Evolutionary conservation across 2,797 vertebrate genomes (phyloP).

Genomic region (Chlorospingus flavigularis): DNA sequence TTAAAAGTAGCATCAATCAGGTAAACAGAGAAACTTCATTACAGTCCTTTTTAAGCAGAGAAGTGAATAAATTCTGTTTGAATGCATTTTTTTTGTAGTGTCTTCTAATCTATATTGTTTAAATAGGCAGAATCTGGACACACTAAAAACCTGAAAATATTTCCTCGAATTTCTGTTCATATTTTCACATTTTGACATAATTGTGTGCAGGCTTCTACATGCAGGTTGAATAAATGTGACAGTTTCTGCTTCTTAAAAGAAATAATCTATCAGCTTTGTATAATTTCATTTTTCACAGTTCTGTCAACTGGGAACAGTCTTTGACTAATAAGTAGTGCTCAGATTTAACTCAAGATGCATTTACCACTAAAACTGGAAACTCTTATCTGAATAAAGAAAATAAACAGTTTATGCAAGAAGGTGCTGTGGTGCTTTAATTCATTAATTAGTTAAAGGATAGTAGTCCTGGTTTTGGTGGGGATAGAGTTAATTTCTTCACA

Average conservation of each 20-base stretch:
- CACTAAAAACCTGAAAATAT: neutral
- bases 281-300: slow-evolving; percentile 37
- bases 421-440: neutral
- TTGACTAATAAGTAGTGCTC: neutral
- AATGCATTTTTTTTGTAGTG: neutral
- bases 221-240: neutral
- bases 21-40: neutral
- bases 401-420: neutral
- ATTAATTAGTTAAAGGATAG: neutral
- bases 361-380: neutral
- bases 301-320: neutral
- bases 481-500: neutral
- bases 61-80: neutral
- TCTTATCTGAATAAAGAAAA: neutral
- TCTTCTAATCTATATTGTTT: neutral
- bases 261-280: neutral
- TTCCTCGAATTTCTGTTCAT: neutral
- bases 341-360: neutral
- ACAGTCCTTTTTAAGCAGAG: neutral
- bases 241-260: neutral
- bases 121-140: neutral
- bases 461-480: neutral
- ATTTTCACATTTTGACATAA: neutral
- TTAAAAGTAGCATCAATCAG: neutral
- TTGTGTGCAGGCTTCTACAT: neutral